These are phyloP conservation scores for Hirtodrosophila confusa DNA, from an alignment of 2,888 invertebrate species.

Conservation along the genomic window DNA sequence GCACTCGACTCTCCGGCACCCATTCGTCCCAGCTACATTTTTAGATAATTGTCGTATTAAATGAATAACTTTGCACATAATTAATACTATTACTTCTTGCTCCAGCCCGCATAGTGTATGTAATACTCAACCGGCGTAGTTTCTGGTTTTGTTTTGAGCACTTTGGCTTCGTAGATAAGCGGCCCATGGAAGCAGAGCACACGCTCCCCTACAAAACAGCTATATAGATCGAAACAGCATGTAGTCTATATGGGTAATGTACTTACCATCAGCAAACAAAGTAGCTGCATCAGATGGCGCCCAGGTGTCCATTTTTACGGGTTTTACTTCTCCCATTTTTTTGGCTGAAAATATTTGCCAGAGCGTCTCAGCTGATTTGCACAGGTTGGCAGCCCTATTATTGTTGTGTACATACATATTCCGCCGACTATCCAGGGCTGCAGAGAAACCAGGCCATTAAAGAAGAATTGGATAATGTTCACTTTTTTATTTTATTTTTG, in stretches of 20 bases:
- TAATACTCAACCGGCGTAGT: conserved; percentile 95
- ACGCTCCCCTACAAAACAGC: conserved; percentile 88
- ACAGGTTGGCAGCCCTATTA: conserved; percentile 40
- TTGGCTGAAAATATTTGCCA: conserved; percentile 71
- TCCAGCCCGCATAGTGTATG: conserved; percentile 99
- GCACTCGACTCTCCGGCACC: conserved; percentile 95
- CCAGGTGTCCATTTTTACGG: conserved; percentile 61
- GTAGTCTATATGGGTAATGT: neutral
- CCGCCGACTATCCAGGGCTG: conserved; percentile 32
- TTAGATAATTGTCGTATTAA: conserved; percentile 26
- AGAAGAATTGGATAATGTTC: no score
- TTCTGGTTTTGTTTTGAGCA: conserved; percentile 92
- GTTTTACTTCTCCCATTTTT: conserved; percentile 69
- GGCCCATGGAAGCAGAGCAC: conserved; percentile 98
- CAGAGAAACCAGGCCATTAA: neutral
- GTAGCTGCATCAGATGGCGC: conserved; percentile 53
- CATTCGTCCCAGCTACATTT: conserved; percentile 92
- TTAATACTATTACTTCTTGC: conserved; percentile 90
- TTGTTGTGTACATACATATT: conserved; percentile 2
- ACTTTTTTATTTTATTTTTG: no score
- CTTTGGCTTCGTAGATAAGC: conserved; percentile 98
- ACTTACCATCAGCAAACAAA: conserved; percentile 88
- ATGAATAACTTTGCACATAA: neutral
- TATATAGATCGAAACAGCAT: neutral
- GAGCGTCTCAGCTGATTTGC: conserved; percentile 34